Evolutionary conservation across 2,113 vertebrate species (phyloP).

Genomic region (Lepidothrix coronata): DNA sequence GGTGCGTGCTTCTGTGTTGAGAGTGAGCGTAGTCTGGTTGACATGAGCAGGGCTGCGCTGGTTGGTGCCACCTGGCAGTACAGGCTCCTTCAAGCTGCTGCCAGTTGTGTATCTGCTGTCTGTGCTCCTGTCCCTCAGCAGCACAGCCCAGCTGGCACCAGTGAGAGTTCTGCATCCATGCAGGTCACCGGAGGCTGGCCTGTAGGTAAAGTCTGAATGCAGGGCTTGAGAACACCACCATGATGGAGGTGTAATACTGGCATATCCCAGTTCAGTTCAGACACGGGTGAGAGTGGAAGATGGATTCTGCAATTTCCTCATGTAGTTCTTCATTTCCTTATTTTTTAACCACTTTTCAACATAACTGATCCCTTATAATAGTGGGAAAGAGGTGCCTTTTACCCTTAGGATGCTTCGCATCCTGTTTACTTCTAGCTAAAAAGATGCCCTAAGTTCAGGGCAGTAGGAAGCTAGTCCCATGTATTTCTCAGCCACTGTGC

Average conservation of each 20-base stretch:
- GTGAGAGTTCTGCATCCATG: fast-evolving
- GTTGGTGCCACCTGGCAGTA: not conserved
- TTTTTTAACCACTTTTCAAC: not conserved
- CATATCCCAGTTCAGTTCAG: not conserved
- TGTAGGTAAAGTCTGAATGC: not conserved
- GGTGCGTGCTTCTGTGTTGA: not conserved
- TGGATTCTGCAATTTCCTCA: not conserved
- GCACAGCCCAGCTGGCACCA: not conserved
- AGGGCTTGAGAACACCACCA: fast-evolving
- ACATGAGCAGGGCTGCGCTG: fast-evolving
- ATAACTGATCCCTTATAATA: not conserved
- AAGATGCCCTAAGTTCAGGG: not conserved
- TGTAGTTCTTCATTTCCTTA: not conserved
- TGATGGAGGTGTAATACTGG: not conserved
- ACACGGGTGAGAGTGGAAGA: not conserved
- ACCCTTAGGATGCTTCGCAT: not conserved
- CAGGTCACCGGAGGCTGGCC: not conserved
- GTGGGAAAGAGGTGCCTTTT: not conserved
- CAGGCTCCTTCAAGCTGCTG: not conserved
- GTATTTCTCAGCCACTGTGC: not conserved
- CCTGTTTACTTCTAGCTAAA: not conserved
- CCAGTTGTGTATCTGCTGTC: fast-evolving
- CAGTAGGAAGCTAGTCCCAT: not conserved
- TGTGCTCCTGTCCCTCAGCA: not conserved
- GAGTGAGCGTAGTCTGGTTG: not conserved